Evolutionary conservation across 2,888 invertebrate genomes (phyloP).

Genomic region (Drosophila affinis): DNA sequence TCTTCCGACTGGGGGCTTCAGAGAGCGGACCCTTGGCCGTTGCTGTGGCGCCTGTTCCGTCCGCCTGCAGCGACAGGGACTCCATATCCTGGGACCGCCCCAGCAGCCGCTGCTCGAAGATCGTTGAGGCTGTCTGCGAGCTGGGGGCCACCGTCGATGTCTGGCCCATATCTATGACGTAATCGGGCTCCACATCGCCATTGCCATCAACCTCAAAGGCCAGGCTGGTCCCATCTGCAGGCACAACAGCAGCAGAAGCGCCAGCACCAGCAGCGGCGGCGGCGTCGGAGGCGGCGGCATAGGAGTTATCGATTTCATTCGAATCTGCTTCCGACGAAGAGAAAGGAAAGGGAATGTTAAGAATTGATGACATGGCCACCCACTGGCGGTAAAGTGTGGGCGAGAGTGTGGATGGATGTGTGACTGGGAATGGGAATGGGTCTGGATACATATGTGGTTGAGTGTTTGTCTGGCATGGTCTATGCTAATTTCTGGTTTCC

Average conservation of each 20-base stretch:
- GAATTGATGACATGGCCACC: conserved; percentile 40
- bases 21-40: conserved; percentile 25
- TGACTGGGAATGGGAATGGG: neutral
- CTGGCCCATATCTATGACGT: conserved; percentile 56
- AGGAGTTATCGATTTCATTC: conserved; percentile 79
- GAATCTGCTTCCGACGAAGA: conserved; percentile 59
- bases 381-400: neutral
- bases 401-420: neutral
- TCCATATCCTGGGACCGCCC: conserved; percentile 63
- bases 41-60: conserved; percentile 23
- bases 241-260: conserved; percentile 13
- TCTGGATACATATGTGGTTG: conserved; percentile 18
- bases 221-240: conserved; percentile 40
- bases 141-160: conserved; percentile 4
- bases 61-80: conserved; percentile 75
- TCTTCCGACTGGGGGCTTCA: conserved; percentile 53
- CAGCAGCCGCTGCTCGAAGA: conserved; percentile 9
- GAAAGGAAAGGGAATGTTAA: conserved; percentile 17
- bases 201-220: conserved; percentile 42
- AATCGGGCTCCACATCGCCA: conserved; percentile 51
- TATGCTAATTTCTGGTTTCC: neutral
- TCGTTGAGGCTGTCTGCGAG: conserved; percentile 2
- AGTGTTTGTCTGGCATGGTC: neutral
- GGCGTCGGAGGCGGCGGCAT: conserved; percentile 45
- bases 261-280: conserved; percentile 23